Base-by-base conservation (phyloP, 64 coral and sea anemone species). In the Porites lutea region DNA sequence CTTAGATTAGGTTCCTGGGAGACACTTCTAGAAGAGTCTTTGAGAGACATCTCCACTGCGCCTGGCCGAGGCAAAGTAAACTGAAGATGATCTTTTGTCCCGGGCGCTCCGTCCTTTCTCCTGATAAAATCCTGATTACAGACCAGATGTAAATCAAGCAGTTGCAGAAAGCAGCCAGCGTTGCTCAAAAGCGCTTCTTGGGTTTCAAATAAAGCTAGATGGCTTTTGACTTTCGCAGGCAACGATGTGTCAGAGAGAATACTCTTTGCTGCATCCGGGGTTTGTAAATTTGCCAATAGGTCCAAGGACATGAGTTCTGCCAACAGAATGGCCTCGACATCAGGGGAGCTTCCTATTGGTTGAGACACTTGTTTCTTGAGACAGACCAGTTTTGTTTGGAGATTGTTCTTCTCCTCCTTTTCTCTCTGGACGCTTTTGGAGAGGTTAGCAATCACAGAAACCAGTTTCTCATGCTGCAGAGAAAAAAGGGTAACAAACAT, bases 361-460 rank as follows among this genome's bases (percentile, higher is more conserved):
- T 94, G 88, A 75, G 95, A 90, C 16, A 94, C 93, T 52, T 97
- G 87, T 80, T 78, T 77, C 81, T 97, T 97, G 44, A 97, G 88
- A 60, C 92, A 97, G 4, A 92, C 82, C 70, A 97, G 37, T 43
- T 97, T 92, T 6, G 95, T 94, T 49, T 97, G 95, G 21, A 97
- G 86, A 23, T 84, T 90, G 45, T 94, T 90, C 61, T 91, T 94
- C 45, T 94, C 92, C 76, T 97, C 95, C 76, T 97, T 97, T 48
- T 97, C 95, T 10, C 95, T 82, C 60, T 97, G 95, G n/a, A 97
- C 95, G 69, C 92, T 97, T 70, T 97, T 97, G 16, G 95, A 97
- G 22, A 97, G 90, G 61, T 97, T 97, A 60, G 91, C 86, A 78
- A 97, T 97, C 50, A 97, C 95, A 13, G 95, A 88, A 14, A 97